Evolutionary conservation across 2,888 invertebrate genomes (phyloP), one percentile per base, ranked within the genome.

Genomic region (Mycogona germanica): DNA sequence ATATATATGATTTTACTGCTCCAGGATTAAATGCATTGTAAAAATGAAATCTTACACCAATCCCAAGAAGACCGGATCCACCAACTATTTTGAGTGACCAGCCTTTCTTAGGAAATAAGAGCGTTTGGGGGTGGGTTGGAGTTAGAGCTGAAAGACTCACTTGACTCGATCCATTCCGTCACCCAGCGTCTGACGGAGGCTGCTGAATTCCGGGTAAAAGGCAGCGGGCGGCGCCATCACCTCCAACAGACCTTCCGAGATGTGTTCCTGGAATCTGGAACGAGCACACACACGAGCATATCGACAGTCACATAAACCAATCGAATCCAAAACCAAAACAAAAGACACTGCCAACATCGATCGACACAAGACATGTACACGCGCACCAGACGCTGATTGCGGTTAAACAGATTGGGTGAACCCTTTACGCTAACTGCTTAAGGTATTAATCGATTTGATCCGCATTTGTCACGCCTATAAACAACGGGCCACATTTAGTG

Each of bases 181-280:
- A 0, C 91, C 91, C 3, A 95, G 73, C 0, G 87, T 89, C 29
- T 80, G 76, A 4, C 81, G 77, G 19, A 95, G 69, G 46, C 78
- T 76, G 48, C 84, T 78, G 57, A 92, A 78, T 67, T 92, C 80
- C 0, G 96, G 95, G 68, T 96, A 96, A 68, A 87, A 96, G 0
- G 82, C 76, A 0, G 80, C 69, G 0, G 87, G 79, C 0, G 95
- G 95, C 1, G 92, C 79, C 49, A 96, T 77, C 9, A 96, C 81
- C 69, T 96, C 95, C 45, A 96, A 79, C 9, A 93, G 73, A 21
- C 95, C 92, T 53, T 75, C 75, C 55, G 83, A 80, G 14, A 87
- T 76, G 60, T 85, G 80, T 30, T 73, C 72, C 2, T 81, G 77
- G 69, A 92, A 91, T 64, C 88, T 87, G 62, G 29, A 60, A 60